phyloP scores from a whole-genome alignment of 2,113 vertebrate species.

The Montifringilla adamsi region DNA sequence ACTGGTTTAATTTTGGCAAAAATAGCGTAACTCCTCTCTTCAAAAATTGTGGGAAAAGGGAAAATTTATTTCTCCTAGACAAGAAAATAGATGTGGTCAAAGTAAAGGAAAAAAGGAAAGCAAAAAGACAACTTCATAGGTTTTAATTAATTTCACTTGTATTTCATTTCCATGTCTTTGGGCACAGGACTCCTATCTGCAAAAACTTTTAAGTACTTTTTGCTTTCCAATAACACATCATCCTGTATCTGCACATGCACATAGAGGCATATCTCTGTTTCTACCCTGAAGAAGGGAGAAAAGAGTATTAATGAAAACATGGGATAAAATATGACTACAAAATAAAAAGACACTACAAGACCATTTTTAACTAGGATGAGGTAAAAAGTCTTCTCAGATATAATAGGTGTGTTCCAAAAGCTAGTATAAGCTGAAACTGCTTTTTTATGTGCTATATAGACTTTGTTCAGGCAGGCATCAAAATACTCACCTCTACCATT shows the following conservation, averaged over 20 bases:
- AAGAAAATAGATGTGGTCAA: background rate
- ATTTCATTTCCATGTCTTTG: background rate
- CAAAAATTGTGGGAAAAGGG: background rate
- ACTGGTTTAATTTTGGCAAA: background rate
- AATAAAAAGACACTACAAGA: background rate
- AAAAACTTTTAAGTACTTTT: background rate
- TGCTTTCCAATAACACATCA: background rate
- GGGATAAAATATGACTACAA: background rate
- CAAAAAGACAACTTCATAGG: background rate
- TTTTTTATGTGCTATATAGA: background rate
- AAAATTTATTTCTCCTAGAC: background rate
- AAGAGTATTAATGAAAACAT: background rate
- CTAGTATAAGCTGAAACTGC: background rate
- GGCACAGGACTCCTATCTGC: background rate
- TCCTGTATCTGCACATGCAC: background rate
- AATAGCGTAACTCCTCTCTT: rapidly evolving
- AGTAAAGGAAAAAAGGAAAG: background rate
- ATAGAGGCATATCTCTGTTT: background rate
- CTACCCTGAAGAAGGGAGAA: background rate
- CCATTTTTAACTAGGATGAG: background rate
- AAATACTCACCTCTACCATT: constrained; percentile 89
- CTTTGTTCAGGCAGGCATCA: background rate
- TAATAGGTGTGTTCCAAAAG: background rate
- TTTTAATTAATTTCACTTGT: background rate
- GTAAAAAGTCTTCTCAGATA: background rate